Conservation (phyloP, 2,113 vertebrate species). For the Melanostigma gelatinosum region DNA sequence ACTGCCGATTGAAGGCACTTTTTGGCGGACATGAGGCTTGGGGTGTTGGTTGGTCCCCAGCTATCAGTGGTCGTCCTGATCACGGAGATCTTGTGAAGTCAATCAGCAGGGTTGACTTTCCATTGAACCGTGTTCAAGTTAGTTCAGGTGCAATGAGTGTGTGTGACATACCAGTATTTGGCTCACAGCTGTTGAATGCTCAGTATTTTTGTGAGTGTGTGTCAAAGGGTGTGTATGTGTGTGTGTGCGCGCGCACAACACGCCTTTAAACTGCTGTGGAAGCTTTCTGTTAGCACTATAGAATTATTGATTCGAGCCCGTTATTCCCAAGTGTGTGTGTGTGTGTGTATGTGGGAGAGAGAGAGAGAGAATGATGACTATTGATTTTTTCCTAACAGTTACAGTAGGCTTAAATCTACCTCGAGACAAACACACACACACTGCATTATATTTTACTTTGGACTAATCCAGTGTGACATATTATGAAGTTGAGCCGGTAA, state of each 20-base stretch:
- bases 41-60: no score
- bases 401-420: slow-evolving; percentile 56
- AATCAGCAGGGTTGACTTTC: no score
- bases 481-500: slow-evolving; percentile 1
- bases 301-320: slow-evolving; percentile 58
- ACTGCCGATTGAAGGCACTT: no score
- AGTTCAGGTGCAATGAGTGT: slow-evolving; percentile 41
- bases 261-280: slow-evolving; percentile 67
- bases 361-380: slow-evolving; percentile 38
- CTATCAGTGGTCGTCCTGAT: no score
- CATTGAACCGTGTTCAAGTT: slow-evolving; percentile 40
- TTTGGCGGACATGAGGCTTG: no score
- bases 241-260: slow-evolving; percentile 26
- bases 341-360: slow-evolving; percentile 22
- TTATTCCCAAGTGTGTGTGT: slow-evolving; percentile 34
- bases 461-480: slow-evolving; percentile 16
- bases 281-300: slow-evolving; percentile 66
- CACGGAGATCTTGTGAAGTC: no score
- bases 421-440: background rate
- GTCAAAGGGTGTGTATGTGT: slow-evolving; percentile 16
- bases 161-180: slow-evolving; percentile 28
- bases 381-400: slow-evolving; percentile 59
- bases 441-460: slow-evolving; percentile 5
- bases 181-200: slow-evolving; percentile 9
- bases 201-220: slow-evolving; percentile 10